Base-by-base conservation (phyloP, 2,113 vertebrate genomes). In the Rhynchopsitta pachyrhyncha region DNA sequence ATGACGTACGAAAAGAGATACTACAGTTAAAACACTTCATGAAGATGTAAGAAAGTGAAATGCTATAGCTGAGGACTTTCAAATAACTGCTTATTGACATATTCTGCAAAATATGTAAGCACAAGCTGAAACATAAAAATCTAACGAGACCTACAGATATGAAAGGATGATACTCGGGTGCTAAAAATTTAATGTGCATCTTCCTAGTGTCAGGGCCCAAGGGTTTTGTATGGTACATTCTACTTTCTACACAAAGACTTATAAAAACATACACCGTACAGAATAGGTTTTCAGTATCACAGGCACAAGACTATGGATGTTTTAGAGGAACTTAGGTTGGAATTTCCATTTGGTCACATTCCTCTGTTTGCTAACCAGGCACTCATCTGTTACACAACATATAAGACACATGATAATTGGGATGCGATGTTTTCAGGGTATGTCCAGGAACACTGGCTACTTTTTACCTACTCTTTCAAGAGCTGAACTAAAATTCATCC, bases 21-120 rank as follows among this genome's bases (percentile, higher is more conserved):
- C 70, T 79, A 77, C 33, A 87, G 94, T 96, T 75, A 95, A 92
- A 95, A 97, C 83, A 80, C 71, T 78, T 60, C 62, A 79, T 64
- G 44, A 44, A 95, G 92, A 93, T 67, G 23, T 84, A 93, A 87
- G 88, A 76, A 91, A 91, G 91, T 69, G 28, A 94, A 86, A 95
- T 42, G 23, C 24, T 79, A 11, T 20, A 95, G 70, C 31, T 71
- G 89, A 90, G 52, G 46, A 89, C 19, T 94, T 93, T 92, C 75
- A 77, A 92, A 95, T 60, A 80, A 69, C 50, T 13, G 11, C 59
- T 87, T 86, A 69, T 39, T 4, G 8, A 85, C 41, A 79, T 12
- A 67, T 70, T 73, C 59, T 49, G 62, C 27, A 64, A 92, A 88
- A 78, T 42, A 79, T 5, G 28, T 49, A 33, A 92, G 53, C 55